Base-by-base conservation (phyloP, 2,888 invertebrate species). In the Mythimna ferrago region DNA sequence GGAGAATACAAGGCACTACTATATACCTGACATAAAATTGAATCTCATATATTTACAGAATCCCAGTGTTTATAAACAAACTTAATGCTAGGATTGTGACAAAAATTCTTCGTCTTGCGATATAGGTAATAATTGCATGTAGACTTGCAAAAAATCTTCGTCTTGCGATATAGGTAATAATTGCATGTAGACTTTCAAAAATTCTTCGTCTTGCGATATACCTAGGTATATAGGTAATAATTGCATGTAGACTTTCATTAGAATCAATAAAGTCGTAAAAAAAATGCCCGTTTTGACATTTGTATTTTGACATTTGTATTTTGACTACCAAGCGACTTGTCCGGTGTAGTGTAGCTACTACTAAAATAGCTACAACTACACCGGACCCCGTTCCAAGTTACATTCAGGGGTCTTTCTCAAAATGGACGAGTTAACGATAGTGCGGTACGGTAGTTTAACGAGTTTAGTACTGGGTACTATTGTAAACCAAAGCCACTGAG, bases 11-110 rank as follows among this genome's bases (percentile, higher is more conserved):
- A 67, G 41, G 48, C 56, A 63, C 53, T 56, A 72, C 54, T 62
- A 56, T 48, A 41, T 53, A 68, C 32, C 56, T 54, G 44, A 64
- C 48, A 38, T 11, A 48, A 54, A 54, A 51, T 60, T 62, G 80
- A 80, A 81, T 81, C 79, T 80, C 79, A 82, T 56, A 64, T 6
- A 38, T 53, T 44, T 53, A 67, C 19, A 56, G 32, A 71, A 44
- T 54, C 56, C 56, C 58, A 63, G 65, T 81, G 56, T 57, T 63
- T 64, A 65, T n/a, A 32, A 21, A 21, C 14, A 58, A 35, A 79
- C 9, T 60, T 38, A 21, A 44, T 71, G 35, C 53, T 73, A 19
- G 14, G 63, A 60, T 48, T 48, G 38, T 60, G 53, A 14, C n/a
- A 19, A 54, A 41, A 48, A 38, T 9, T 48, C 14, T 48, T 62